Evolutionary conservation across 2,888 invertebrate species (phyloP).

Genomic region (Pilophorus perplexus): DNA sequence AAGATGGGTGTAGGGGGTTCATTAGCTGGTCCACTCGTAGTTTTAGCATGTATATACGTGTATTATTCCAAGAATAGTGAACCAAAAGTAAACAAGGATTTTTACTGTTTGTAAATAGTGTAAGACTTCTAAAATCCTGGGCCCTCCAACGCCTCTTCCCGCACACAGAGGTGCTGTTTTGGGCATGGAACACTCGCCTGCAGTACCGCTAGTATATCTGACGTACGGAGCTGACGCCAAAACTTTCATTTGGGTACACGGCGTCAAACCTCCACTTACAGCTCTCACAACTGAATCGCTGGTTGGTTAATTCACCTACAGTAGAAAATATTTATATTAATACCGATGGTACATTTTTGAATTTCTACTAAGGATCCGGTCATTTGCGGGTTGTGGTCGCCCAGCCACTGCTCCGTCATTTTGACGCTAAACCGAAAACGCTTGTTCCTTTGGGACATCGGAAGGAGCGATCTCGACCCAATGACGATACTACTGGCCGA

Average conservation of each 20-base stretch:
- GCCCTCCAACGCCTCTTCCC: constrained; percentile 11
- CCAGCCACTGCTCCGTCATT: constrained; percentile 40
- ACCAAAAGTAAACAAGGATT: not conserved
- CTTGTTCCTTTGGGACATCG: constrained; percentile 42
- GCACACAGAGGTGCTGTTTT: constrained; percentile 40
- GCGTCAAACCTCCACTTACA: constrained; percentile 13
- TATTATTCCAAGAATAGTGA: no score
- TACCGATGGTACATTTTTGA: no score
- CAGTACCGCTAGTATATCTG: constrained; percentile 23
- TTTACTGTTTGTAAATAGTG: constrained; percentile 27
- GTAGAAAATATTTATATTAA: no score
- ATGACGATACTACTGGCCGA: constrained; percentile 27
- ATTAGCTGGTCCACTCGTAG: not conserved
- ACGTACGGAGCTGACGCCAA: constrained; percentile 35
- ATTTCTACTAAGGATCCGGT: constrained; percentile 19
- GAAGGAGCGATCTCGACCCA: constrained; percentile 36
- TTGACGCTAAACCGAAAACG: constrained; percentile 26
- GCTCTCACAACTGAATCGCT: constrained; percentile 8
- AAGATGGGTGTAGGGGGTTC: no score
- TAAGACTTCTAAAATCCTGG: constrained; percentile 29
- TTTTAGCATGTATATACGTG: not conserved
- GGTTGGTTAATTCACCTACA: no score
- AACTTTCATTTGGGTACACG: constrained; percentile 40
- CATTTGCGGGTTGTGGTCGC: constrained; percentile 35
- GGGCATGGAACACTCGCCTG: constrained; percentile 41